Evolutionary conservation across 2,113 vertebrate species (phyloP), one percentile per base, ranked within the genome.

Genomic region (Scophthalmus maximus): DNA sequence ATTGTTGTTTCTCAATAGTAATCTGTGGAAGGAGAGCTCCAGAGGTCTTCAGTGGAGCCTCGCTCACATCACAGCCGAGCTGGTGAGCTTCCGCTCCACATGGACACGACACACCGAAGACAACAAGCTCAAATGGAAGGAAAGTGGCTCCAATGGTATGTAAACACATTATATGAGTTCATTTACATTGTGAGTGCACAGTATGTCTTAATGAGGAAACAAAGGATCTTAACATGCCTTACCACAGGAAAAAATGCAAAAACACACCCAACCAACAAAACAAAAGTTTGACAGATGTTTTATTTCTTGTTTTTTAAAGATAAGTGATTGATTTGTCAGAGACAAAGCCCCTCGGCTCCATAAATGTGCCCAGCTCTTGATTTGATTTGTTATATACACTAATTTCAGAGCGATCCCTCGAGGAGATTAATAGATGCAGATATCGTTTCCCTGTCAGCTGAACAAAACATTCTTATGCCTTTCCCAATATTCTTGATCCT

Each of bases 51-150:
- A 95, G 77, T 89, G 92, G 92, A 96, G 95, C 60, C 90, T 95
- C 1, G 94, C 95, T 63, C 96, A 97, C 70, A 89, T 97, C 83
- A 97, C 95, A 1, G 93, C 95, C 0, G 96, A 97, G 61, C 93
- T 98, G 80, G 93, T 94, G 68, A 94, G 94, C 52, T 98, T 98
- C 90, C 94, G 96, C 30, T 93, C 95, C 44, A 95, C 95, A 1
- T 98, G 97, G 97, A 93, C 88, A 57, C 94, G 94, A 60, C 93
- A 95, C 89, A 96, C 96, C 56, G 96, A 98, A 81, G 96, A 98
- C 88, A 98, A 98, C 93, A 98, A 97, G 85, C 92, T 96, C 79
- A 96, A 96, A 75, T 97, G 97, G 97, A 98, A 96, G 88, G 95
- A 97, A 38, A 88, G 93, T 70, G 94, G 94, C 1, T 93, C 94